These are phyloP conservation scores for Pantherophis alleghaniensis DNA, from an alignment of 2,797 vertebrate genomes.

Conservation along the genomic window DNA sequence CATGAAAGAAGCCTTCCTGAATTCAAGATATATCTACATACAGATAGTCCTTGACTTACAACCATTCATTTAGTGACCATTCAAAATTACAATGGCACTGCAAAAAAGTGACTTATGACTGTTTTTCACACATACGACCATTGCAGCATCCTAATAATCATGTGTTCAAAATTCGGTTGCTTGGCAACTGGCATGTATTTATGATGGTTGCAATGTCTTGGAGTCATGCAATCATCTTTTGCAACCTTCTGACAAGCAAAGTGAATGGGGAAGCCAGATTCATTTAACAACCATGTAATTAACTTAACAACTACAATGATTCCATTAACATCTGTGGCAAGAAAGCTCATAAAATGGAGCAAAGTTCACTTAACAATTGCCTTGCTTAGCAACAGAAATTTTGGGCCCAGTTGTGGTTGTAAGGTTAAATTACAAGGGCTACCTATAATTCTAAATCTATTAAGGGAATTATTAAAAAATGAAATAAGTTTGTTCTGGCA, in stretches of 20 bases:
- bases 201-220: neutral
- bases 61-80: neutral
- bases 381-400: neutral
- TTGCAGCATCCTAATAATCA: neutral
- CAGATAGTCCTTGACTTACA: neutral
- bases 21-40: neutral
- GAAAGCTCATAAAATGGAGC: neutral
- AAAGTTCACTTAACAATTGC: neutral
- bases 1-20: neutral
- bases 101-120: neutral
- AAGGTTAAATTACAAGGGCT: neutral
- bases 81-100: neutral
- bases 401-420: neutral
- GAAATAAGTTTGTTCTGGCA: neutral
- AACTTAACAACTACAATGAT: neutral
- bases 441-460: neutral
- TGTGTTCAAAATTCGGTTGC: neutral
- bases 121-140: neutral
- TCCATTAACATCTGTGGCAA: neutral
- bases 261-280: neutral
- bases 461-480: neutral
- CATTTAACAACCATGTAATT: neutral
- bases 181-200: neutral
- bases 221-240: neutral
- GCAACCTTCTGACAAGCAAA: neutral